These are phyloP conservation scores for Achlya flavicornis DNA, from an alignment of 2,888 invertebrate genomes.

Conservation along the genomic window DNA sequence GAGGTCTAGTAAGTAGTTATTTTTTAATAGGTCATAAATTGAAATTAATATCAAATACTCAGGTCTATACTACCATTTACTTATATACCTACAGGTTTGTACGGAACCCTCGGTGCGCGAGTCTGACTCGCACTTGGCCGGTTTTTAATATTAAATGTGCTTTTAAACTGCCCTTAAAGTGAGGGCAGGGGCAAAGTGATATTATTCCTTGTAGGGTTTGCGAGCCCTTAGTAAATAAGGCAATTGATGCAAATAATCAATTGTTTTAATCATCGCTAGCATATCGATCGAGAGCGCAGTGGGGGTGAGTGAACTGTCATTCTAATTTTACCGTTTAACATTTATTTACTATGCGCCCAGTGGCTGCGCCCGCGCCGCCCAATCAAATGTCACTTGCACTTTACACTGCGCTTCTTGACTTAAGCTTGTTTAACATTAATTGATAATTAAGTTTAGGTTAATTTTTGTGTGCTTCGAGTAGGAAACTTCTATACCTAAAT, in stretches of 20 bases:
- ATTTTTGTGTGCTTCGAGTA: not conserved
- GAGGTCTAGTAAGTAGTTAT: no score
- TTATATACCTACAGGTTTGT: no score
- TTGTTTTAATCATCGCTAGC: conserved; percentile 19
- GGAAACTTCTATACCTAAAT: no score
- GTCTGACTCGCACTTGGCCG: no score
- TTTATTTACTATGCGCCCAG: conserved; percentile 51
- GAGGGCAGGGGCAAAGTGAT: no score
- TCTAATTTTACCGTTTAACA: conserved; percentile 58
- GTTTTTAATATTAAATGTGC: no score
- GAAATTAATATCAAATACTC: no score
- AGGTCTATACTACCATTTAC: no score
- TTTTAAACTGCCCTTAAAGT: no score
- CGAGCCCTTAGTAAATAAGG: not conserved
- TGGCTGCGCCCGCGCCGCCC: conserved; percentile 22
- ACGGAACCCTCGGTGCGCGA: no score
- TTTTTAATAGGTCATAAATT: no score
- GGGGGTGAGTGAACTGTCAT: conserved; percentile 57
- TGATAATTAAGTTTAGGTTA: conserved; percentile 18
- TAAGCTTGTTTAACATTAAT: conserved; percentile 17
- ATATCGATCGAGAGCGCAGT: conserved; percentile 31
- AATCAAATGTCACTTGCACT: conserved; percentile 39
- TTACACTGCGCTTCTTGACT: conserved; percentile 16
- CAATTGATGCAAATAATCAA: not conserved
- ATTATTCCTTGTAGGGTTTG: not conserved